phyloP scores from a whole-genome alignment of 2,888 invertebrate genomes.

The Flabesymbios commensalis region DNA sequence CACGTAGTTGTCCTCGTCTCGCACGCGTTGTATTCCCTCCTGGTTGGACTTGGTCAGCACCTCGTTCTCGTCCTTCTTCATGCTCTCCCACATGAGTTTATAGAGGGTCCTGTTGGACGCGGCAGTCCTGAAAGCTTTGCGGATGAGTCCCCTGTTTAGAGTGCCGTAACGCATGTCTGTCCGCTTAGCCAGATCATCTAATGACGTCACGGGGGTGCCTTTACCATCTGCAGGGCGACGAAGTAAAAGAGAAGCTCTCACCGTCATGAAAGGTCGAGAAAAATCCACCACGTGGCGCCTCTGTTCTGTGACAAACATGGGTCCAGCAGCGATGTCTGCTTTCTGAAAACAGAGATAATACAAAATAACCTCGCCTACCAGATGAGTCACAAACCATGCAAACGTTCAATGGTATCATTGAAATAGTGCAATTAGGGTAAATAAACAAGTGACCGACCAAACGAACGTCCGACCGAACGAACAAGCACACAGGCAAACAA shows the following conservation, averaged over 20 bases:
- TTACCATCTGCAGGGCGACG: slow-evolving; percentile 4
- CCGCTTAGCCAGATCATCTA: slow-evolving; percentile 10
- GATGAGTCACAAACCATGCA: too few relatives aligned
- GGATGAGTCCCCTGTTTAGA: slow-evolving; percentile 11
- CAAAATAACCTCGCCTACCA: too few relatives aligned
- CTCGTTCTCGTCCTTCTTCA: slow-evolving; percentile 3
- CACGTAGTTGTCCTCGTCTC: slow-evolving; percentile 7
- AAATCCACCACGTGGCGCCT: slow-evolving; percentile 15
- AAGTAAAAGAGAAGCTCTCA: slow-evolving; percentile 11
- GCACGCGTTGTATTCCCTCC: slow-evolving; percentile 15
- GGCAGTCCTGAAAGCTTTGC: slow-evolving; percentile 4
- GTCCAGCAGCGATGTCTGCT: slow-evolving; percentile 21
- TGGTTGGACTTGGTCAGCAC: slow-evolving; percentile 14
- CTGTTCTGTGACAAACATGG: slow-evolving; percentile 14
- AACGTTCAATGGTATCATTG: too few relatives aligned
- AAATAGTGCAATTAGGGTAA: too few relatives aligned
- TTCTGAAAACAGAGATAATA: slow-evolving; percentile 6
- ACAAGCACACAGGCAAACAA: too few relatives aligned
- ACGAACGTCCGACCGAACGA: too few relatives aligned
- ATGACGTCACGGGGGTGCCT: not conserved
- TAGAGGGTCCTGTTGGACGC: slow-evolving; percentile 10
- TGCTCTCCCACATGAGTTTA: slow-evolving; percentile 10
- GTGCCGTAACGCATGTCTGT: slow-evolving; percentile 9
- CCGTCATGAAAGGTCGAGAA: slow-evolving; percentile 11
- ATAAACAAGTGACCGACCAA: too few relatives aligned